These are phyloP conservation scores for Adelognathus sp. DNA, from an alignment of 2,888 invertebrate species.

Conservation along the genomic window DNA sequence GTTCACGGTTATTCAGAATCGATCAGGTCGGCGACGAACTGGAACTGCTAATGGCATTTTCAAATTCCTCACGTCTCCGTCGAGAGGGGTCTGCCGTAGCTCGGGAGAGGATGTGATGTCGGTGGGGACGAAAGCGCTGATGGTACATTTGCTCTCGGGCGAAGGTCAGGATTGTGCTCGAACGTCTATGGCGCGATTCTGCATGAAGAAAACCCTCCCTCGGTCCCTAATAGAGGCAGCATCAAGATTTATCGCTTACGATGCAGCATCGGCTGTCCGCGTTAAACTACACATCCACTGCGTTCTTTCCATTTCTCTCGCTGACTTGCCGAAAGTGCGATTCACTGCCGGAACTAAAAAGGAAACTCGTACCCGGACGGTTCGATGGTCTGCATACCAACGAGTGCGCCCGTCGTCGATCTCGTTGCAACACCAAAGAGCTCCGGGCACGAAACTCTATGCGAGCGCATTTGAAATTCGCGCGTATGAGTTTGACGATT, in stretches of 20 bases:
- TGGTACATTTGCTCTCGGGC: neutral
- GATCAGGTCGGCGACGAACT: conserved; percentile 33
- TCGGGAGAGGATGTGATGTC: neutral
- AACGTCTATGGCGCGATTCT: conserved; percentile 7
- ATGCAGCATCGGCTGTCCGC: conserved; percentile 61
- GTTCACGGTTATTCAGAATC: conserved; percentile 39
- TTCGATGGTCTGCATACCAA: conserved; percentile 69
- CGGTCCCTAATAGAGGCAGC: conserved; percentile 67
- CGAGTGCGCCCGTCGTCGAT: conserved; percentile 52
- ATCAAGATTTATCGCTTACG: conserved; percentile 70
- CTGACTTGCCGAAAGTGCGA: conserved; percentile 49
- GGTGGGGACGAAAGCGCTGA: neutral
- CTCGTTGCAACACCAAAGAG: conserved; percentile 54
- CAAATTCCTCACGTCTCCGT: conserved; percentile 32
- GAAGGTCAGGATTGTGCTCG: conserved; percentile 1
- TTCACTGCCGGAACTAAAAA: conserved; percentile 68
- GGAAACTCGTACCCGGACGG: conserved; percentile 66
- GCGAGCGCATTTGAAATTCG: neutral
- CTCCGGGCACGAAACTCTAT: neutral
- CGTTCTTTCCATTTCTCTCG: conserved; percentile 31
- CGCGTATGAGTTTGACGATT: conserved; percentile 28
- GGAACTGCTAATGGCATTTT: conserved; percentile 50
- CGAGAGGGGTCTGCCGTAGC: conserved; percentile 2
- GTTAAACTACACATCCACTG: conserved; percentile 46
- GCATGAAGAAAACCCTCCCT: conserved; percentile 1